Conservation (phyloP, 2,888 invertebrate genomes). For the Erynnis tages region DNA sequence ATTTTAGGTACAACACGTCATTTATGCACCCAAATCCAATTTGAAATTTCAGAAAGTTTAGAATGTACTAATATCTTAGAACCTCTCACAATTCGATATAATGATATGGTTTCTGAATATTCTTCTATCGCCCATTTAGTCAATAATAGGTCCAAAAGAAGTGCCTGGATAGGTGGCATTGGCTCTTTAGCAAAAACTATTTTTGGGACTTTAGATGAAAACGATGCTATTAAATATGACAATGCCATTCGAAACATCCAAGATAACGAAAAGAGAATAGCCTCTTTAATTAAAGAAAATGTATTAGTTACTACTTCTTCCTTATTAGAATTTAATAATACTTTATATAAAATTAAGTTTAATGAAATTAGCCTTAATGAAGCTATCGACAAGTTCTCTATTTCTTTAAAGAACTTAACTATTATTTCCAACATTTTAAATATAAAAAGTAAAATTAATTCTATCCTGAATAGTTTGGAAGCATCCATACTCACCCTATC, state of each 20-base stretch:
- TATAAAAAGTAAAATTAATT: background rate
- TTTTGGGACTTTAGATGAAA: constrained; percentile 34
- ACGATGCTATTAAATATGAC: constrained; percentile 33
- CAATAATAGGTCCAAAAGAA: constrained; percentile 15
- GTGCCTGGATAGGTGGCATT: constrained; percentile 32
- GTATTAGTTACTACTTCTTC: background rate
- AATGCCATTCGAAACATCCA: constrained; percentile 23
- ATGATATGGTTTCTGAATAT: background rate
- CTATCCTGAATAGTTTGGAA: background rate
- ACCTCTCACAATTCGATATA: background rate
- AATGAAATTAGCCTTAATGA: constrained; percentile 1
- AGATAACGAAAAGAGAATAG: background rate
- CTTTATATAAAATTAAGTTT: background rate
- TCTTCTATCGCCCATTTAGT: constrained; percentile 3
- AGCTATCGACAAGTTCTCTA: background rate
- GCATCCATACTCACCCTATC: constrained; percentile 3
- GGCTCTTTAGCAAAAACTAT: constrained; percentile 32
- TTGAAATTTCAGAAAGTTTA: background rate
- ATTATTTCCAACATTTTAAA: background rate
- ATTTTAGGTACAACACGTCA: background rate
- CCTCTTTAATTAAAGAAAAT: background rate
- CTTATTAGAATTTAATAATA: constrained; percentile 3
- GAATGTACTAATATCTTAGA: constrained; percentile 2
- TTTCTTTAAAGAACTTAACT: background rate
- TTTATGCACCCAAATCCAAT: background rate